Evolutionary conservation across 1,140 invertebrate species (phyloP).

Genomic region (Cydia strobilella): DNA sequence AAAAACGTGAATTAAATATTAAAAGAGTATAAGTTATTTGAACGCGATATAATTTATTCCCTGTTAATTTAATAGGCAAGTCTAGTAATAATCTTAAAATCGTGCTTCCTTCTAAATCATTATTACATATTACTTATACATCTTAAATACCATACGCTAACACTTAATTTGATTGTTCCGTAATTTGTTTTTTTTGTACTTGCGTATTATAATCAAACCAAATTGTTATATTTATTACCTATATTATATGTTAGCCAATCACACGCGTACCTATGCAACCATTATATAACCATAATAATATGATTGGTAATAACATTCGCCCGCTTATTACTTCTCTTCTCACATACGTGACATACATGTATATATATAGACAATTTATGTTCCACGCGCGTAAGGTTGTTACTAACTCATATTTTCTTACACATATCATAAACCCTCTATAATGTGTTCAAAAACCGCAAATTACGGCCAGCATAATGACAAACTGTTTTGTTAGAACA

Average conservation of each 20-base stretch:
- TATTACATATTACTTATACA: no score
- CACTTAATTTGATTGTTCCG: not conserved
- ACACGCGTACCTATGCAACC: not conserved
- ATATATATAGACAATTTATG: not conserved
- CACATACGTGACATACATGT: not conserved
- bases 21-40: no score
- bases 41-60: no score
- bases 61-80: no score
- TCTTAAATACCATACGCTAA: not conserved
- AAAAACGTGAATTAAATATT: no score
- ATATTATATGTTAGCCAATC: not conserved
- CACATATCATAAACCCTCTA: no score
- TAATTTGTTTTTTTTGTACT: constrained; percentile 9
- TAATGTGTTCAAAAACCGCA: no score
- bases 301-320: not conserved
- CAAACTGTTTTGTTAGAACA: no score
- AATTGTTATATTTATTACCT: not conserved
- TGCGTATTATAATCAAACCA: not conserved
- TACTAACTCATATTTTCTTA: not conserved
- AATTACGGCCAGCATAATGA: no score
- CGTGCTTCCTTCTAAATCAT: no score
- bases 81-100: no score
- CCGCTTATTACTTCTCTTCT: not conserved
- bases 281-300: constrained; percentile 6
- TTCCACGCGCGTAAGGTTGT: not conserved